Conservation (phyloP, 2,113 vertebrate genomes). For the Echinops telfairi region DNA sequence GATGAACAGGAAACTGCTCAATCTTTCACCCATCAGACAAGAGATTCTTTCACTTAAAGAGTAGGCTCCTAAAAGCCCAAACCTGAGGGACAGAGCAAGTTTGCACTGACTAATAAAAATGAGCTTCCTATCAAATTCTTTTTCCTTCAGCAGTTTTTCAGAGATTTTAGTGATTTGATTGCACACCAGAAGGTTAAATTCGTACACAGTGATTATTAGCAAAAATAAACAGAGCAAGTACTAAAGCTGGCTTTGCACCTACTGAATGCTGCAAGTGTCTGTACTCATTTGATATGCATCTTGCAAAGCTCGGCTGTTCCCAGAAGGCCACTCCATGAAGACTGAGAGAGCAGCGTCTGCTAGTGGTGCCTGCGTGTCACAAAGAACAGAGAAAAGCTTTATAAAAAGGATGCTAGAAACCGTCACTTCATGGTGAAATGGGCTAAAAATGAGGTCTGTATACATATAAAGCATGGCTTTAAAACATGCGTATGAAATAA, state of each 20-base stretch:
- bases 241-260: conserved; percentile 99
- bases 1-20: conserved; percentile 47
- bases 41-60: conserved; percentile 71
- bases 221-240: conserved; percentile 92
- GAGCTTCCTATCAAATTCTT: conserved; percentile 31
- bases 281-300: conserved; percentile 99
- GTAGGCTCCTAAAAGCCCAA: conserved; percentile 36
- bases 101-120: conserved; percentile 55
- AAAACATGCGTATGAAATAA: not conserved
- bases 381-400: conserved; percentile 87
- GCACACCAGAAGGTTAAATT: conserved; percentile 80
- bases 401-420: conserved; percentile 63
- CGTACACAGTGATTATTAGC: conserved; percentile 83
- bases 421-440: conserved; percentile 42
- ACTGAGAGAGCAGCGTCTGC: conserved; percentile 99
- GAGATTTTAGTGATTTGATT: conserved; percentile 66
- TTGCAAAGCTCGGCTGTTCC: conserved; percentile 99
- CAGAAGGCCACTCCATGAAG: conserved; percentile 98
- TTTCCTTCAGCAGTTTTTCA: conserved; percentile 68
- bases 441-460: not conserved
- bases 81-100: conserved; percentile 66
- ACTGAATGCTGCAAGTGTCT: conserved; percentile 99
- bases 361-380: conserved; percentile 96
- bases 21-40: conserved; percentile 39
- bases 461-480: not conserved